Base-by-base conservation (phyloP, 2,797 vertebrate genomes). In the Galago senegalensis region DNA sequence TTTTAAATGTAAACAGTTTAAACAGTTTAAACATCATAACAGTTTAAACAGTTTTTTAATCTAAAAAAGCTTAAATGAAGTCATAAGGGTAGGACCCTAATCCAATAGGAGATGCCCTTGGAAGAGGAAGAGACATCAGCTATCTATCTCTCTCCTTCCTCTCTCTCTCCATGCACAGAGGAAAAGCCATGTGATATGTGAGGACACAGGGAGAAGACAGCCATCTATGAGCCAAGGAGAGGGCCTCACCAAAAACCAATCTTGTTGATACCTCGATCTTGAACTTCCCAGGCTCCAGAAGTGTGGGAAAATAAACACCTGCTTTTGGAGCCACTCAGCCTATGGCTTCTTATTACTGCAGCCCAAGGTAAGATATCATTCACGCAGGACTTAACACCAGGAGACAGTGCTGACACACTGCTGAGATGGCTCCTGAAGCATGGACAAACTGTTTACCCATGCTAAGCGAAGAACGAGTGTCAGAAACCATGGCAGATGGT, bases 321-420 rank as follows among this genome's bases (percentile, higher is more conserved):
- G 34, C 16, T 40, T n/a, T 21, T n/a, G 12, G 63, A 88, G 5
- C 27, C 27, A 7, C 2, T 37, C 53, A 3, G 29, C 9, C 31
- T 2, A 7, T 20, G 43, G 34, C 3, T 13, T 70, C 20, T 53
- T 61, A 7, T 4, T 34, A 79, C 1, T 20, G 67, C 20, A n/a
- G 14, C 65, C 1, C 0, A 1, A 11, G 43, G 3, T n/a, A 40
- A n/a, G 14, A 25, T 6, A n/a, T 7, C 20, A 3, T 13, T 12
- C 49, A 3, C 0, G 14, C 5, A 49, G 20, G 76, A 40, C 17
- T 25, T 49, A 8, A 14, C 40, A 49, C 40, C 61, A 46, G 79
- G 79, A 75, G 37, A 3, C 37, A 3, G 17, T 14, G 18, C 23
- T 58, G 12, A 10, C 23, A 0, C 4, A 12, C 8, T 5, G 56